A percentile compares a stretch with the other conserved stretches of the same genome.
phyloP scores from a whole-genome alignment of 2,888 invertebrate genomes.

The Agapetus fuscipes region DNA sequence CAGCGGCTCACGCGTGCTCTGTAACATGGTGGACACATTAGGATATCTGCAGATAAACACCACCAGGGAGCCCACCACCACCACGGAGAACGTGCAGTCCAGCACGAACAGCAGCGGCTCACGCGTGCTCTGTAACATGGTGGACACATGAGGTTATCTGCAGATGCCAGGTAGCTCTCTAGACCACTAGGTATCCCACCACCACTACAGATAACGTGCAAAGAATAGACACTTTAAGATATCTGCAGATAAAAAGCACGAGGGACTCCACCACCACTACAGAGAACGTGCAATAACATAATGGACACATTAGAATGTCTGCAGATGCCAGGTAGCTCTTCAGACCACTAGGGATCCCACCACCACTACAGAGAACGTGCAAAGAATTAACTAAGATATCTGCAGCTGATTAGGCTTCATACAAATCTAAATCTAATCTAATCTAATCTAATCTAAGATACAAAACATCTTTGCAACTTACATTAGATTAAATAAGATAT shows the following conservation, averaged over 20 bases:
- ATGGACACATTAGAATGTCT: too few species aligned
- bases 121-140: constrained; percentile 50
- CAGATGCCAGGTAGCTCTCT: constrained; percentile 90
- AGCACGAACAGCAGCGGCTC: constrained; percentile 65
- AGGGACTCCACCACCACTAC: constrained; percentile 73
- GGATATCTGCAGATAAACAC: constrained; percentile 79
- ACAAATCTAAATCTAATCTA: too few species aligned
- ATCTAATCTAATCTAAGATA: too few species aligned
- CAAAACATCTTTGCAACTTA: too few species aligned
- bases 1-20: constrained; percentile 61
- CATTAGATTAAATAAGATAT: too few species aligned
- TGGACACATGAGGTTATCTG: constrained; percentile 37
- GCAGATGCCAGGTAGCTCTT: constrained; percentile 76
- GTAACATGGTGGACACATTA: constrained; percentile 24
- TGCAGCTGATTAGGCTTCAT: too few species aligned
- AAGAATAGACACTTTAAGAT: constrained; percentile 47
- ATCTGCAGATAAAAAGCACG: constrained; percentile 81
- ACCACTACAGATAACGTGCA: constrained; percentile 78
- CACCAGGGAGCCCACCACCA: constrained; percentile 73
- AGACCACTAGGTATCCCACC: constrained; percentile 75
- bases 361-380: constrained; percentile 74
- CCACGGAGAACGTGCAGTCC: constrained; percentile 79
- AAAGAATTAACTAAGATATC: too few species aligned
- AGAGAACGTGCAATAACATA: constrained; percentile 80
- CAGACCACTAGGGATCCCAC: constrained; percentile 81